A percentile compares a stretch with the other conserved stretches of the same genome.
phyloP scores from a whole-genome alignment of 2,888 invertebrate species.

The Galerucella nymphaeae region DNA sequence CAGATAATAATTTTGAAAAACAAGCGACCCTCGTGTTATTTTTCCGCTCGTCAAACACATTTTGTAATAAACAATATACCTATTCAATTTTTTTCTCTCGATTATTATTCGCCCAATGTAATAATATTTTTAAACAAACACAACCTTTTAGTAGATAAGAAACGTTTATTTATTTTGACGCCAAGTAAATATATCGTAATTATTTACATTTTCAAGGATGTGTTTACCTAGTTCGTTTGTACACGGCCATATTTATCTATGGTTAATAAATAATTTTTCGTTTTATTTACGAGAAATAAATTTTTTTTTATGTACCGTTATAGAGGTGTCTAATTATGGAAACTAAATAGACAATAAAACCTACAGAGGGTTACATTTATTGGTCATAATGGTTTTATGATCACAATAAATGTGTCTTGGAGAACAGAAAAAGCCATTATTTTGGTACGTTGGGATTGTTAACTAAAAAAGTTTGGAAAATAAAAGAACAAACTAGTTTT shows the following conservation, averaged over 20 bases:
- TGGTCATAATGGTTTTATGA: conserved; percentile 38
- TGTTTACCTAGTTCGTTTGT: conserved; percentile 32
- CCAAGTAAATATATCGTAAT: conserved; percentile 43
- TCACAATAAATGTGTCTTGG: conserved; percentile 23
- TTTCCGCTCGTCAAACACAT: no score
- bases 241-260: conserved; percentile 33
- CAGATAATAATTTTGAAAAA: no score
- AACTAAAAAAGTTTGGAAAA: not conserved
- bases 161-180: conserved; percentile 40
- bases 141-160: conserved; percentile 39
- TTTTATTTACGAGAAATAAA: conserved; percentile 46
- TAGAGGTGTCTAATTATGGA: conserved; percentile 39
- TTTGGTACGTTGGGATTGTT: not conserved
- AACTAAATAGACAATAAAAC: conserved; percentile 44
- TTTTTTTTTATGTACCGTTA: conserved; percentile 36
- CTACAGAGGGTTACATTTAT: conserved; percentile 40
- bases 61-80: not conserved
- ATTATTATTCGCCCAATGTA: conserved; percentile 28
- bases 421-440: conserved; percentile 20
- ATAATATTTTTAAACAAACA: conserved; percentile 35
- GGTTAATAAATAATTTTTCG: conserved; percentile 47
- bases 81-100: conserved; percentile 15
- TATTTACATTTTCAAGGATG: conserved; percentile 38
- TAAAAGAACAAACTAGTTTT: not conserved
- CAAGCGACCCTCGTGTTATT: no score